A percentile compares a stretch with the other conserved stretches of the same genome.
These are phyloP conservation scores for Heliconius hewitsoni DNA, from an alignment of 1,140 invertebrate genomes.

Conservation along the genomic window DNA sequence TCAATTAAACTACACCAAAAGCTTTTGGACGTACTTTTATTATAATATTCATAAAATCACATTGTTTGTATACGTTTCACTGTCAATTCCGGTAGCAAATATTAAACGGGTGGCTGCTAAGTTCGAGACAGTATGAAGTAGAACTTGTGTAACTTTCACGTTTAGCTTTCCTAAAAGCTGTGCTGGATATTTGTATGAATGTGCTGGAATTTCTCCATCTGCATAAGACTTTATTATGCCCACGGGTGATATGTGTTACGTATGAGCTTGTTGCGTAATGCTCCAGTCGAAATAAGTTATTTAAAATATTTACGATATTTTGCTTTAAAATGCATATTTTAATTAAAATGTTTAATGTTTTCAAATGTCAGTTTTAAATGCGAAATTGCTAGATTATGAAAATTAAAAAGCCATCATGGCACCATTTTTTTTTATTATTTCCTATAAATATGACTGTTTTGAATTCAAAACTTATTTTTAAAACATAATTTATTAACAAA, in stretches of 20 bases:
- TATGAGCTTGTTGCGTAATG: slow-evolving; percentile 1
- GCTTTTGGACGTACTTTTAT: background rate
- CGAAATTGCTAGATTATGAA: background rate
- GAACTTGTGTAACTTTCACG: slow-evolving; percentile 22
- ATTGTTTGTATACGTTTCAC: background rate
- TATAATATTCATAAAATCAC: background rate
- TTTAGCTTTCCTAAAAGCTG: slow-evolving; percentile 15
- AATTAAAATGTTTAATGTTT: background rate
- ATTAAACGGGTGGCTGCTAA: background rate
- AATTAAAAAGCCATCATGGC: background rate
- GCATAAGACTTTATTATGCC: slow-evolving; percentile 10
- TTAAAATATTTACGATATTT: background rate
- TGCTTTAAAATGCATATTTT: background rate
- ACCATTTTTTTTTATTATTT: no score
- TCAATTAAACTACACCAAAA: no score
- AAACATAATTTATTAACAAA: no score
- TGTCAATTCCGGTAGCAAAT: background rate
- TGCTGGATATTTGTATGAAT: background rate
- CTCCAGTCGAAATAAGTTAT: background rate
- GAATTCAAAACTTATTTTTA: no score
- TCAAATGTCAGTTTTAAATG: background rate
- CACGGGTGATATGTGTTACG: slow-evolving; percentile 6
- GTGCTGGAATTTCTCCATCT: background rate
- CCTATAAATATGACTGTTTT: no score
- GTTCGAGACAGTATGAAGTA: slow-evolving; percentile 21